A percentile compares a stretch with the other conserved stretches of the same genome.
phyloP scores from a whole-genome alignment of 2,113 vertebrate species.

The Ptilonorhynchus violaceus region DNA sequence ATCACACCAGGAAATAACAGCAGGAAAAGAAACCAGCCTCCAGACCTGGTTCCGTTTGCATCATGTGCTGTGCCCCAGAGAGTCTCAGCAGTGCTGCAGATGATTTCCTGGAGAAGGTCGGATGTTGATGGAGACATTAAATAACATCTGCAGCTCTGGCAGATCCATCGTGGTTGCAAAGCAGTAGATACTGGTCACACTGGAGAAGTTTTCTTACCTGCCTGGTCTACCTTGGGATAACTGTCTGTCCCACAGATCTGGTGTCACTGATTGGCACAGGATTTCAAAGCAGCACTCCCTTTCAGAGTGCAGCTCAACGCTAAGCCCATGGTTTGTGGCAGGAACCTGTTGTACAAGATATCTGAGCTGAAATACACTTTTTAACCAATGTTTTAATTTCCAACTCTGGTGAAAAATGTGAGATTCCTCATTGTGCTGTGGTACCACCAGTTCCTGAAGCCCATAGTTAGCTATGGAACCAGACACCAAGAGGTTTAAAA shows the following conservation, averaged over 20 bases:
- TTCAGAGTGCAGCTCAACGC: slow-evolving; percentile 7
- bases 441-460: slow-evolving; percentile 46
- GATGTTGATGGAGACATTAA: slow-evolving; percentile 4
- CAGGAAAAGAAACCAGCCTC: neutral
- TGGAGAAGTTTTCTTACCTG: neutral
- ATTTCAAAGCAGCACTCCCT: slow-evolving; percentile 43
- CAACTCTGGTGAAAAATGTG: slow-evolving; percentile 46
- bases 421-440: slow-evolving; percentile 50
- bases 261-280: slow-evolving; percentile 41
- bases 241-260: neutral
- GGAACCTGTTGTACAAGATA: slow-evolving; percentile 16
- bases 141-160: slow-evolving; percentile 6
- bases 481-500: slow-evolving; percentile 57
- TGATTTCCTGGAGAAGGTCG: neutral
- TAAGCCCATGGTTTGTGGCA: slow-evolving; percentile 27
- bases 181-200: neutral
- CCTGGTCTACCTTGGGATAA: neutral
- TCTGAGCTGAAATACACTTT: slow-evolving; percentile 7
- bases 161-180: slow-evolving; percentile 4
- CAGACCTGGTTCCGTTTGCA: neutral
- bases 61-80: neutral
- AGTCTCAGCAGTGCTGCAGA: neutral
- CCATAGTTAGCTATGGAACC: slow-evolving; percentile 40
- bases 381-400: slow-evolving; percentile 55
- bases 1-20: neutral